Percentiles rank a stretch among this genome's conserved stretches.
These are phyloP conservation scores for Danaus chrysippus DNA, from an alignment of 2,888 invertebrate species.

Conservation along the genomic window DNA sequence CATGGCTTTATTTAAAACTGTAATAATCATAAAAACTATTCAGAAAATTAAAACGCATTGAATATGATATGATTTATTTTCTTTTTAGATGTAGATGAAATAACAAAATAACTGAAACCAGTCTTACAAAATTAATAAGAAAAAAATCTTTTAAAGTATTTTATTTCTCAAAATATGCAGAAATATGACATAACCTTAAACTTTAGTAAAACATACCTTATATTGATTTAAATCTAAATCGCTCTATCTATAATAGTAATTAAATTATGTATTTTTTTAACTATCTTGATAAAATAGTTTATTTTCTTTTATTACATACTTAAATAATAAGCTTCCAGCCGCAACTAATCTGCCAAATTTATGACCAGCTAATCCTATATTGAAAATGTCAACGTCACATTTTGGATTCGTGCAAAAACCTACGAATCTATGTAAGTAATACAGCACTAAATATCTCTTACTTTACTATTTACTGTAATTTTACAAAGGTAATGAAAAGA, in stretches of 20 bases:
- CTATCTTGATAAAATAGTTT: background rate
- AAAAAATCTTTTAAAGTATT: background rate
- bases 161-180: background rate
- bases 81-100: background rate
- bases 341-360: background rate
- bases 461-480: no score
- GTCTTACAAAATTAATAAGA: background rate
- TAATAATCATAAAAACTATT: constrained; percentile 8
- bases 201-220: background rate
- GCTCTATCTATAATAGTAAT: background rate
- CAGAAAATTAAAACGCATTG: background rate
- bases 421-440: no score
- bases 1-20: constrained; percentile 44
- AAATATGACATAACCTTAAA: constrained; percentile 1
- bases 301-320: background rate
- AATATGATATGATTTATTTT: background rate
- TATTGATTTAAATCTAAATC: background rate
- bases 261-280: background rate
- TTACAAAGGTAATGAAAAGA: no score
- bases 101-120: background rate
- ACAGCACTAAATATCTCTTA: no score
- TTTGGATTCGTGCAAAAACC: constrained; percentile 1
- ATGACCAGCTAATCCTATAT: background rate
- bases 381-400: constrained; percentile 1
- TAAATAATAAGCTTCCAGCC: background rate